phyloP scores from a whole-genome alignment of 2,797 vertebrate species.

The Rhynchotus rufescens region DNA sequence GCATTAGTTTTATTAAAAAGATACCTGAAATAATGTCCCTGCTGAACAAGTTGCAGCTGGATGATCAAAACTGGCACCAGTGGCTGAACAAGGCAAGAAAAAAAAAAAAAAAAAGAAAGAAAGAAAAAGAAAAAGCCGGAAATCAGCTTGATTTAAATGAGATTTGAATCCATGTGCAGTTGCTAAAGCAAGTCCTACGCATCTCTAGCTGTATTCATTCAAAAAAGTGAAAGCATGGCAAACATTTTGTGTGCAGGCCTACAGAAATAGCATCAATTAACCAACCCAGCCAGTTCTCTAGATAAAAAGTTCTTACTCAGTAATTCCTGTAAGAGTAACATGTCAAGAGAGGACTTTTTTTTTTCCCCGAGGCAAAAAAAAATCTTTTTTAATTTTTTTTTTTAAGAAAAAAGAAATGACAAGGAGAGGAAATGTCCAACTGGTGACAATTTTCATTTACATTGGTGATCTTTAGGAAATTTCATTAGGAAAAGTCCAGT shows the following conservation, averaged over 20 bases:
- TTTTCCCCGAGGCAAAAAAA: neutral
- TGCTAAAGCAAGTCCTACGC: neutral
- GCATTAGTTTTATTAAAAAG: neutral
- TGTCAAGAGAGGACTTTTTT: neutral
- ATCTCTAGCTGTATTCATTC: neutral
- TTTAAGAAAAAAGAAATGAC: neutral
- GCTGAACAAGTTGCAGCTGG: neutral
- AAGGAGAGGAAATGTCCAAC: neutral
- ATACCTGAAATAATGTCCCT: neutral
- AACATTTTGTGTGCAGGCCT: neutral
- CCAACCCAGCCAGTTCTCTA: neutral
- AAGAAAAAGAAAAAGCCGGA: neutral
- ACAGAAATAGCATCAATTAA: constrained; percentile 25
- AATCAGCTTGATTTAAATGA: neutral
- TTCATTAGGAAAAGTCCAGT: neutral
- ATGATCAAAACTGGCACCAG: neutral
- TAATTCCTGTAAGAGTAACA: neutral
- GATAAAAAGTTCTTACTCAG: neutral
- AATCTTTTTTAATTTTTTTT: neutral
- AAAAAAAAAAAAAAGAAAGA: no score
- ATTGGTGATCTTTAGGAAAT: neutral
- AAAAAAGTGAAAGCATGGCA: neutral
- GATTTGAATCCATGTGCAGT: neutral
- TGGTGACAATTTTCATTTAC: neutral
- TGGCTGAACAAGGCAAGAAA: neutral